phyloP scores from a whole-genome alignment of 2,888 invertebrate species.

The Scaptomyza caliginosa region DNA sequence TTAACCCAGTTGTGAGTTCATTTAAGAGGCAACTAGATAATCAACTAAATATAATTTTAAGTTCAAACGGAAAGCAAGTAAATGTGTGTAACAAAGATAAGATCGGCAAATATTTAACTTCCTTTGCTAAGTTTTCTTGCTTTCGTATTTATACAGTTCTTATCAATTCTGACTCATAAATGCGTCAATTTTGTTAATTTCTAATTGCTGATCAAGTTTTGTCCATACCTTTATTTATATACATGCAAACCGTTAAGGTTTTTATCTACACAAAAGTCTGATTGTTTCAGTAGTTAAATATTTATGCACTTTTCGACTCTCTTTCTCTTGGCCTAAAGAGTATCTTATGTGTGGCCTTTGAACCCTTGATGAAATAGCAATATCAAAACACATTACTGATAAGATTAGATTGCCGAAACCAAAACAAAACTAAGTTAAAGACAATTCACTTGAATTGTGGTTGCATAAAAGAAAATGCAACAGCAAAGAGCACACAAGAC shows the following conservation, averaged over 20 bases:
- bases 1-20: neutral
- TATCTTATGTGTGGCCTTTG: conserved; percentile 50
- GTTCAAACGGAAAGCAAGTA: conserved; percentile 9
- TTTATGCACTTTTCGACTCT: neutral
- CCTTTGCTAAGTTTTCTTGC: conserved; percentile 12
- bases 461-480: conserved; percentile 20
- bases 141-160: conserved; percentile 13
- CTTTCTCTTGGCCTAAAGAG: conserved; percentile 9
- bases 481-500: conserved; percentile 10
- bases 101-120: conserved; percentile 27
- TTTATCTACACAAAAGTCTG: neutral
- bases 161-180: conserved; percentile 62
- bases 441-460: conserved; percentile 9
- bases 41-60: neutral
- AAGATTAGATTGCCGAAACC: conserved; percentile 59
- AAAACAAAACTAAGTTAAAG: conserved; percentile 5
- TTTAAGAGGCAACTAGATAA: neutral
- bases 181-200: conserved; percentile 55
- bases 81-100: conserved; percentile 6
- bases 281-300: neutral
- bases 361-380: conserved; percentile 21
- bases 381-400: conserved; percentile 54
- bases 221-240: conserved; percentile 2
- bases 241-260: conserved; percentile 1
- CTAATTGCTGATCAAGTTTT: conserved; percentile 45